These are phyloP conservation scores for Tupaia tana DNA, from an alignment of 2,113 vertebrate genomes.

Conservation along the genomic window DNA sequence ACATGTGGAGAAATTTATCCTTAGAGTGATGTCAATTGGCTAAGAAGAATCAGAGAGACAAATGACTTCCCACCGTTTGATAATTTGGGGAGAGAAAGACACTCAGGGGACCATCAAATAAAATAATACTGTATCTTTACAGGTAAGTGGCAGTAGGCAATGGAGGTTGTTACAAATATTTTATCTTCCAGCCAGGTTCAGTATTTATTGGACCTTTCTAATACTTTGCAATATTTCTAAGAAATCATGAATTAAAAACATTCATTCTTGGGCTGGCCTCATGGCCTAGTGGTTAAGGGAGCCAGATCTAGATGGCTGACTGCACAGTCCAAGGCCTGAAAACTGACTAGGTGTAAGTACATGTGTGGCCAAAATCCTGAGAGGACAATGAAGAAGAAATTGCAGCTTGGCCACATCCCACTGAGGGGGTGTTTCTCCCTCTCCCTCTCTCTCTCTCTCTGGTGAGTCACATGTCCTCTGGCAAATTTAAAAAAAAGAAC, in stretches of 20 bases:
- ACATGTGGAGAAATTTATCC: background rate
- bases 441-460: too few relatives aligned
- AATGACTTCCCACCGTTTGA: background rate
- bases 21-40: background rate
- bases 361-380: too few relatives aligned
- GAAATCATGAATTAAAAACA: background rate
- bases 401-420: too few relatives aligned
- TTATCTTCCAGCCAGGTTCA: background rate
- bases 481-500: background rate
- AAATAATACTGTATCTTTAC: slow-evolving; percentile 58
- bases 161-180: slow-evolving; percentile 51
- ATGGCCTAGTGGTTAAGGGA: too few relatives aligned
- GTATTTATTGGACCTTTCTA: background rate
- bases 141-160: slow-evolving; percentile 62
- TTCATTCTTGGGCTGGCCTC: background rate
- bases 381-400: too few relatives aligned
- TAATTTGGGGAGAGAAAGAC: slow-evolving; percentile 7
- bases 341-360: too few relatives aligned
- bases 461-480: too few relatives aligned
- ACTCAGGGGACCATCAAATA: background rate
- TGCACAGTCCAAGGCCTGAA: too few relatives aligned
- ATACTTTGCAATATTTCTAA: background rate
- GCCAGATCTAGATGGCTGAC: too few relatives aligned
- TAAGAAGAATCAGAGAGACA: background rate
- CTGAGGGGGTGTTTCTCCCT: too few relatives aligned